These are phyloP conservation scores for Villa cingulata DNA, from an alignment of 2,888 invertebrate species.

Conservation along the genomic window DNA sequence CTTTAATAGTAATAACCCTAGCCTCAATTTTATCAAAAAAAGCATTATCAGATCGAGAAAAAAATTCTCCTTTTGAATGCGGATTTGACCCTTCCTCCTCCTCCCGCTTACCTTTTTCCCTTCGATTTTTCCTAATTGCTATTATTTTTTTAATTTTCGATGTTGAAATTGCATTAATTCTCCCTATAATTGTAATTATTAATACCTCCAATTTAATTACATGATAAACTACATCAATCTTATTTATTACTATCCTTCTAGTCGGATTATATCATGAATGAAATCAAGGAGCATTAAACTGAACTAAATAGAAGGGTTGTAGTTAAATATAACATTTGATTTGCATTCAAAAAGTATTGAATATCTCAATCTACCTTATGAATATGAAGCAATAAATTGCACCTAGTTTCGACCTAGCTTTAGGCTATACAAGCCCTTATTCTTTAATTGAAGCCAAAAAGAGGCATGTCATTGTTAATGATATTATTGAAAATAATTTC, in stretches of 20 bases:
- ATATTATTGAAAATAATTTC: constrained; percentile 41
- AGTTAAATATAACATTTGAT: constrained; percentile 39
- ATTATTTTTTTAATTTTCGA: constrained; percentile 62
- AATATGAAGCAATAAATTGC: constrained; percentile 38
- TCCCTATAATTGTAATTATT: constrained; percentile 42
- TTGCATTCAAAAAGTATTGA: constrained; percentile 39
- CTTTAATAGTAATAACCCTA: constrained; percentile 39
- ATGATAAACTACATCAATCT: constrained; percentile 24
- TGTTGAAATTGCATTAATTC: constrained; percentile 51
- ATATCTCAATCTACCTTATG: constrained; percentile 30
- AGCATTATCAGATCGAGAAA: constrained; percentile 45
- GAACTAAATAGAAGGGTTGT: constrained; percentile 35
- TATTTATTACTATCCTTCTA: constrained; percentile 42
- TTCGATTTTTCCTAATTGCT: constrained; percentile 52
- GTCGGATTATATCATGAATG: constrained; percentile 42
- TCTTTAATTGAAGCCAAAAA: constrained; percentile 37
- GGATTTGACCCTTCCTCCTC: constrained; percentile 43
- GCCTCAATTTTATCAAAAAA: constrained; percentile 44
- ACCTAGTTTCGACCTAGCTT: constrained; percentile 42
- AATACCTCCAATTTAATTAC: constrained; percentile 24
- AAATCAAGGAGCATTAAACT: constrained; percentile 47
- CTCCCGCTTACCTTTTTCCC: constrained; percentile 42
- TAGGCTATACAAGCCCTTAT: constrained; percentile 37
- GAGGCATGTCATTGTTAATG: constrained; percentile 54
- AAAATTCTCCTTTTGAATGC: constrained; percentile 50